A percentile compares a stretch with the other conserved stretches of the same genome.
Evolutionary conservation across 2,797 vertebrate species (phyloP).

Genomic region (Phoebastria nigripes): DNA sequence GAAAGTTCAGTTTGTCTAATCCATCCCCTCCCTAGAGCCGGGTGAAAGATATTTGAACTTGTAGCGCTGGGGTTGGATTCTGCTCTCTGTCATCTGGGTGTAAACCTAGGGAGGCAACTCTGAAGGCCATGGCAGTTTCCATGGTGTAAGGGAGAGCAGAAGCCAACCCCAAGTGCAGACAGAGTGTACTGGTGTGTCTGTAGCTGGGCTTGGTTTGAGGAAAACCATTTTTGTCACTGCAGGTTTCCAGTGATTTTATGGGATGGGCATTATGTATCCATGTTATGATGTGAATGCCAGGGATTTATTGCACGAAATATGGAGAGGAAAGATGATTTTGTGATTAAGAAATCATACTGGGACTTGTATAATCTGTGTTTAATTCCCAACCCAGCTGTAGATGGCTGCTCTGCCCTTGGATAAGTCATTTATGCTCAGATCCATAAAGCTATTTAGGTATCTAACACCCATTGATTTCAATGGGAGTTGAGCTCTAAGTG

Average conservation of each 20-base stretch:
- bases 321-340: constrained; percentile 10
- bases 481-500: not conserved
- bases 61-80: constrained; percentile 5
- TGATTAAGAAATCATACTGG: constrained; percentile 14
- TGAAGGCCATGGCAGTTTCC: not conserved
- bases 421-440: constrained; percentile 31
- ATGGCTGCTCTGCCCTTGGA: constrained; percentile 19
- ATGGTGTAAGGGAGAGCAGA: not conserved
- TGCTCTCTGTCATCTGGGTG: not conserved
- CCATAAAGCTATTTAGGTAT: constrained; percentile 54
- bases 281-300: not conserved
- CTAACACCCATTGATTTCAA: constrained; percentile 50
- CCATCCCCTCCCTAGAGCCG: constrained; percentile 3
- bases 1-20: constrained; percentile 68
- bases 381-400: constrained; percentile 25
- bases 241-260: not conserved
- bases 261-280: not conserved
- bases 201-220: not conserved
- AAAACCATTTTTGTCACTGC: not conserved
- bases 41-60: constrained; percentile 60
- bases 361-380: constrained; percentile 38
- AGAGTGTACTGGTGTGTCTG: not conserved
- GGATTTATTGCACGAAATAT: not conserved
- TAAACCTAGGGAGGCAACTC: not conserved
- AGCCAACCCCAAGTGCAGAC: not conserved